Base-by-base conservation (phyloP, 2,113 vertebrate genomes). In the Megaceryle maxima region DNA sequence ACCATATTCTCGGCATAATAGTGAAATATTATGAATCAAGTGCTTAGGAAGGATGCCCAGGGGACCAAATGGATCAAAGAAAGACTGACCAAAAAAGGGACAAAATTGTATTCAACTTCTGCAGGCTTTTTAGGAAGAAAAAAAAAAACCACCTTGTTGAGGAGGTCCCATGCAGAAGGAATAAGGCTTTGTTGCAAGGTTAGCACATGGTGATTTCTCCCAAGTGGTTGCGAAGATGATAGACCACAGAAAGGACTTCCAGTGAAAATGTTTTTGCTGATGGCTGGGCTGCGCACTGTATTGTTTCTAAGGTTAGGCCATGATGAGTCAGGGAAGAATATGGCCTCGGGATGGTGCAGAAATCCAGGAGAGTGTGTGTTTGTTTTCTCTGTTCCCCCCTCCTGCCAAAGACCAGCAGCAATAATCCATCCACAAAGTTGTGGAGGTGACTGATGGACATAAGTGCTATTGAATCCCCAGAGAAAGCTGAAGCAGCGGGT, bases 341-440 rank as follows among this genome's bases (percentile, higher is more conserved):
- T 1, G 43, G 11, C 10, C 26, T 35, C 44, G 22, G 55, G 60
- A 44, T 9, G 31, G 13, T 16, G 10, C 41, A 72, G 41, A 83
- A 83, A 31, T 88, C 21, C 43, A 39, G 24, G 16, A 53, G 12
- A 24, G 5, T 37, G 8, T 53, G 13, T 17, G 17, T 28, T 76
- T 72, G 26, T 8, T 11, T n/a, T n/a, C 44, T 67, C 78, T 13
- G 24, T 4, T 3, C 48, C 17, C 3, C 0, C 11, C 0, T 2
- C 33, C 17, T 55, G 14, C 60, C 16, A 77, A 60, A 66, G 44
- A 31, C 14, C 13, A 3, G 10, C 21, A 81, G 10, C 15, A 37
- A n/a, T 35, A 86, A 41, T 13, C 19, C 22, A 44, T 3, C 20
- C 35, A 50, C 10, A 66, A 66, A 53, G 3, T 20, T 41, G 13